These are phyloP conservation scores for Eretmochelys imbricata DNA, from an alignment of 2,113 vertebrate genomes.

Conservation along the genomic window DNA sequence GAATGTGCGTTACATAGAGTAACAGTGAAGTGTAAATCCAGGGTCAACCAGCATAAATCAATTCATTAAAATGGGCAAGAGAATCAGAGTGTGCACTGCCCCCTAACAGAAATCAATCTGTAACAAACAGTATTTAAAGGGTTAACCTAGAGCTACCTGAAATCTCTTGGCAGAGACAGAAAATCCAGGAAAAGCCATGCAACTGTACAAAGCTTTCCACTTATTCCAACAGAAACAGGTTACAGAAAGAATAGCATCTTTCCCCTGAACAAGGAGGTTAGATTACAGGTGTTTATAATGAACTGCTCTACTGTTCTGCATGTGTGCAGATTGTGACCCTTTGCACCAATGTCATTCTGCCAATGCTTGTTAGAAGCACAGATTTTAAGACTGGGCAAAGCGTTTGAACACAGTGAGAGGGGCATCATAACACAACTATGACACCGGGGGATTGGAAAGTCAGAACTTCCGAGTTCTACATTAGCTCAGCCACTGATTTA, in stretches of 20 bases:
- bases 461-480: not conserved
- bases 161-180: not conserved
- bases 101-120: not conserved
- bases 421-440: not conserved
- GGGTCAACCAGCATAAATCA: not conserved
- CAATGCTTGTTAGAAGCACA: not conserved
- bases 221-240: not conserved
- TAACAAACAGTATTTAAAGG: not conserved
- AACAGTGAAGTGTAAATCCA: not conserved
- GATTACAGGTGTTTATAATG: not conserved
- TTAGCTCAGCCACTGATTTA: not conserved
- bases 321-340: rapidly evolving
- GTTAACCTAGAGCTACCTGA: not conserved
- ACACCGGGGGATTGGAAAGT: not conserved
- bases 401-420: not conserved
- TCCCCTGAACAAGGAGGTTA: not conserved
- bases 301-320: not conserved
- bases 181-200: not conserved
- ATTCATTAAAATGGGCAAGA: not conserved
- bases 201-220: not conserved
- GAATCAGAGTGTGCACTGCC: not conserved
- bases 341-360: not conserved
- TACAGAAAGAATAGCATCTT: not conserved
- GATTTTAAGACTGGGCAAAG: not conserved
- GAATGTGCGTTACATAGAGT: not conserved